Percentiles rank a stretch among this genome's conserved stretches.
phyloP scores from a whole-genome alignment of 2,797 vertebrate genomes.

The Melanotaenia parkinsoni region DNA sequence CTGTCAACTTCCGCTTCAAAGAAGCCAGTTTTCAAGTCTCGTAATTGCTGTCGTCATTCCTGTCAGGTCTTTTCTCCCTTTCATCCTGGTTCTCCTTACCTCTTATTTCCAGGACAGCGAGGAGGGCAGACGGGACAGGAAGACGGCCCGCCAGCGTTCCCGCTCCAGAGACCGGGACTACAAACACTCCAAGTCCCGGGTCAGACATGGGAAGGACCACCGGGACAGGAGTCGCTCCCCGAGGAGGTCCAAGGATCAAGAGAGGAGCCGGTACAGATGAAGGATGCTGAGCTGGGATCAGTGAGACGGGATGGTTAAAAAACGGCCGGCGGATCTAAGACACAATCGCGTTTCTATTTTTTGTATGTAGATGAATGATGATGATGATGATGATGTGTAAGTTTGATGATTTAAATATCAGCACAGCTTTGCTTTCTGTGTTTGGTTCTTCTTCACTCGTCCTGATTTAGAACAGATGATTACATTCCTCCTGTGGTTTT shows the following conservation, averaged over 20 bases:
- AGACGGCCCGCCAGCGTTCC: slow-evolving; percentile 77
- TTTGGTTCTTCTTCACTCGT: neutral
- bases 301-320: neutral
- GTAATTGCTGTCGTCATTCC: too few relatives aligned
- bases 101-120: slow-evolving; percentile 76
- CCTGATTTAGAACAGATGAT: neutral
- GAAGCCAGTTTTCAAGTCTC: too few relatives aligned
- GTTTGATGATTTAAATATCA: too few relatives aligned
- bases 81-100: neutral
- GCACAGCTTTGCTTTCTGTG: neutral
- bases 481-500: slow-evolving; percentile 28
- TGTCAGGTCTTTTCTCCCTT: neutral
- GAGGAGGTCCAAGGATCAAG: slow-evolving; percentile 88
- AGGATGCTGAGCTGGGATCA: neutral
- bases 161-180: slow-evolving; percentile 71
- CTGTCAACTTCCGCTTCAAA: too few relatives aligned
- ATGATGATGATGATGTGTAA: too few relatives aligned
- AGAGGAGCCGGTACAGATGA: slow-evolving; percentile 76
- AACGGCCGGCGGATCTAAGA: slow-evolving; percentile 9
- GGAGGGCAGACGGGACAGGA: slow-evolving; percentile 82
- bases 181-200: slow-evolving; percentile 69
- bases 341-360: neutral
- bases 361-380: neutral
- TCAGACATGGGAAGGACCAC: slow-evolving; percentile 80
- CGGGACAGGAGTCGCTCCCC: slow-evolving; percentile 86